Base-by-base conservation (phyloP, 2,113 vertebrate genomes). In the Cochlearius cochlearius region DNA sequence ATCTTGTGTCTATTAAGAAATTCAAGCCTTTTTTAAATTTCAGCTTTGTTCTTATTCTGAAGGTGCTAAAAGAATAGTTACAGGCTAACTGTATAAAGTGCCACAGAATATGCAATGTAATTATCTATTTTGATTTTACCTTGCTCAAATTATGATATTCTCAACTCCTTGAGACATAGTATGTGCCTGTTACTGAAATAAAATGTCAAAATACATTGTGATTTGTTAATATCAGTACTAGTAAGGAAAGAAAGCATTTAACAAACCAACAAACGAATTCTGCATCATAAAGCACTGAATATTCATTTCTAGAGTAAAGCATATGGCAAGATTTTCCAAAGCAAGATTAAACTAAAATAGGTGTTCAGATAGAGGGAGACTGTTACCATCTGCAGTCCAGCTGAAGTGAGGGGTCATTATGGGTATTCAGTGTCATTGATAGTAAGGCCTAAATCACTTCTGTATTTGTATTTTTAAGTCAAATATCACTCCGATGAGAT, bases 401-500 rank as follows among this genome's bases (percentile, higher is more conserved):
- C 60, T 94, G 89, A 91, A 67, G 49, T 7, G 5, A 86, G 43
- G 88, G 38, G 92, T 79, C 38, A n/a, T 74, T 77, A 41, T 20
- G 55, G 55, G 36, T 64, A 80, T 66, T 73, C 75, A 60, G 29
- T 77, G 77, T 72, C 88, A 90, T 19, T 52, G 50, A 78, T 16
- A 56, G 20, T 39, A 83, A 94, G 94, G 74, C 84, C 43, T 60
- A 84, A 91, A 34, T 56, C 50, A 75, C 49, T 92, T 81, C 64
- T 78, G 9, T 67, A 59, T 91, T 91, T 75, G 73, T 81, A 87
- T 91, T 94, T 94, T 89, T 88, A 92, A 92, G 81, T 59, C 64
- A 92, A 75, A 47, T 84, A 87, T 72, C 76, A 84, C 34, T 78
- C 60, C 75, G 76, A 87, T 84, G 80, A 95, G 89, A 81, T 52